Evolutionary conservation across 1,140 invertebrate genomes (phyloP), one percentile per base, ranked within the genome.

Genomic region (Drosophila sucinea): DNA sequence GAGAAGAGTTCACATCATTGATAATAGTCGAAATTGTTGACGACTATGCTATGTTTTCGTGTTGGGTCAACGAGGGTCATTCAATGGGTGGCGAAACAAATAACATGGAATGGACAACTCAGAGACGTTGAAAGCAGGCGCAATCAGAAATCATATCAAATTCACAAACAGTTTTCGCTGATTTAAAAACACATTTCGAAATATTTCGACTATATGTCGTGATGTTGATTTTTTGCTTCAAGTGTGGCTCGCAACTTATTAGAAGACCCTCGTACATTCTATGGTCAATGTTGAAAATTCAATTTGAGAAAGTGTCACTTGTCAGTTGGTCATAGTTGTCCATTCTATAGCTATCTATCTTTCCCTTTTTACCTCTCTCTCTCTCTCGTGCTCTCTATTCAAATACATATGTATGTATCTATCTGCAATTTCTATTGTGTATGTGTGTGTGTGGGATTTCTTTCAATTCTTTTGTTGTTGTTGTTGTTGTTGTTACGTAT

Each of bases 301-400:
- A 86, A 81, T 78, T 80, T 86, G 68, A 77, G 81, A 83, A 84
- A 77, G 63, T 84, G 81, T 81, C 81, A 84, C 80, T 82, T 83
- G 79, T 82, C 79, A 82, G 67, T 62, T 81, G 80, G 80, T 54
- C 80, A 82, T 56, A 66, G 60, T 54, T 63, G 25, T 47, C 10
- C 70, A 57, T 23, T 58, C n/a, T 5, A 11, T 17, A 17, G 17
- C 3, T 58, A n/a, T 25, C 32, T 57, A 6, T 32, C 56, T 58
- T 11, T 32, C 25, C 27, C 44, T 2, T 10, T 38, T 23, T 10
- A 17, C 7, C 6, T 58, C 56, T 8, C 17, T 58, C 27, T 27
- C 54, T 55, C 5, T 51, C n/a, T 17, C 17, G 17, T 17, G 17
- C 17, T 17, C 17, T 17, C 17, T 17, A 17, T 17, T 17, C 17